Evolutionary conservation across 64 coral and sea anemone species (phyloP), one percentile per base, ranked within the genome.

Genomic region (Actinia tenebrosa): DNA sequence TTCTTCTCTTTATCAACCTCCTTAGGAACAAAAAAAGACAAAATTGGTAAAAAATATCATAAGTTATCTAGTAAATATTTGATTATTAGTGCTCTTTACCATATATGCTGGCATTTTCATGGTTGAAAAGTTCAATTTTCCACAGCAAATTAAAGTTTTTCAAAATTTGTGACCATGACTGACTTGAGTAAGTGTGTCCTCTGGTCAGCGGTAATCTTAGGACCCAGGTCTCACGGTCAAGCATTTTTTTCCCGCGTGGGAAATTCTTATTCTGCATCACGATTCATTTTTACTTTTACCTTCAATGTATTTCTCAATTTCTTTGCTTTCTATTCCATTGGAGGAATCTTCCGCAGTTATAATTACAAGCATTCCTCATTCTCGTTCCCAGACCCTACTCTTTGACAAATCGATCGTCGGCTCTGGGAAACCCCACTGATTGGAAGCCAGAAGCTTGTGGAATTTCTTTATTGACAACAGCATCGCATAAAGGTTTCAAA

Each of bases 41-140:
- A 83, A 19, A 7, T 23, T 60, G 26, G 56, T 86, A 53, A 45
- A 19, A 1, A 78, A 3, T 10, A 11, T 60, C 45, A 56, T 71
- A 22, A 25, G 86, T 14, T 55, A 75, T 59, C 23, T 11, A 45
- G 19, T 11, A 2, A 45, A 44, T 19, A 68, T 7, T 5, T 69
- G 16, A 27, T 50, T 71, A 1, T 7, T 46, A 17, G 72, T 22
- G 3, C 10, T 77, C 25, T 84, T 88, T 90, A 96, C 91, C 94
- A 92, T 88, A 93, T 93, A 96, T 52, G 86, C 94, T 84, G 91
- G 91, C 94, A 96, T 96, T 93, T 92, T 88, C 94, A 96, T 96
- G 62, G 54, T 95, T 90, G 89, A 82, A 46, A 69, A 69, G 25
- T 75, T 75, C 27, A 75, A 75, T 30, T 69, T 69, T 20, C 22